These are phyloP conservation scores for Siniperca chuatsi DNA, from an alignment of 2,113 vertebrate genomes.

Conservation along the genomic window DNA sequence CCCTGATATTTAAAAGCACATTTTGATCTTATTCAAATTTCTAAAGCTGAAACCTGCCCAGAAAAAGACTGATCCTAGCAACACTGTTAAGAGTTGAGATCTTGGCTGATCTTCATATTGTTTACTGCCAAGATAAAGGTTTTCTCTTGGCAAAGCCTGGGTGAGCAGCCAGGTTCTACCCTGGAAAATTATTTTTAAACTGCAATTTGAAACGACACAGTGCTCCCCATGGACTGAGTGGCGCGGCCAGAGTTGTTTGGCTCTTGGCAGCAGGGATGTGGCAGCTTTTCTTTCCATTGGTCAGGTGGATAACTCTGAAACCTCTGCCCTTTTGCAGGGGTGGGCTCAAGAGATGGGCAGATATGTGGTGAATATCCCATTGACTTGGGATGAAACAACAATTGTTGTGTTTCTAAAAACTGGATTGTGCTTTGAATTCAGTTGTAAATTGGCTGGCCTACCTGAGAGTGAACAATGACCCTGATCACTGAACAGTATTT, in stretches of 20 bases:
- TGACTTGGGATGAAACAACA: not conserved
- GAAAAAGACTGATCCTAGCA: slow-evolving; percentile 9
- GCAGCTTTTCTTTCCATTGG: slow-evolving; percentile 32
- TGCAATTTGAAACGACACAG: slow-evolving; percentile 84
- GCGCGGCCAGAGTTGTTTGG: slow-evolving; percentile 23
- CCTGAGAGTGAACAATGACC: slow-evolving; percentile 95
- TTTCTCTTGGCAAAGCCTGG: slow-evolving; percentile 19
- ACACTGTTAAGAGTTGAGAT: not conserved
- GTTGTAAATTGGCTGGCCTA: slow-evolving; percentile 51
- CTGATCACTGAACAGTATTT: slow-evolving; percentile 96
- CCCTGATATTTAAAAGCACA: slow-evolving; percentile 6
- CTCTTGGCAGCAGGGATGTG: slow-evolving; percentile 26
- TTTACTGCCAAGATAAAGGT: slow-evolving; percentile 41
- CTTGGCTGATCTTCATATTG: slow-evolving; percentile 15
- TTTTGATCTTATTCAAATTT: not conserved
- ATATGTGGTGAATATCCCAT: not conserved
- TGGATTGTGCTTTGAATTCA: not conserved
- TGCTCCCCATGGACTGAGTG: slow-evolving; percentile 14
- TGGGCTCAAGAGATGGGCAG: not conserved
- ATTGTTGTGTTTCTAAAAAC: slow-evolving; percentile 3
- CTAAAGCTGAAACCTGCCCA: not conserved
- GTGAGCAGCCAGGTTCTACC: slow-evolving; percentile 43
- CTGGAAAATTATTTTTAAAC: slow-evolving; percentile 87
- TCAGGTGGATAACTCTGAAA: slow-evolving; percentile 14
- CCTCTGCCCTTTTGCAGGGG: slow-evolving; percentile 40